These are phyloP conservation scores for Syngnathus rostellatus DNA, from an alignment of 2,797 vertebrate genomes.

Conservation along the genomic window DNA sequence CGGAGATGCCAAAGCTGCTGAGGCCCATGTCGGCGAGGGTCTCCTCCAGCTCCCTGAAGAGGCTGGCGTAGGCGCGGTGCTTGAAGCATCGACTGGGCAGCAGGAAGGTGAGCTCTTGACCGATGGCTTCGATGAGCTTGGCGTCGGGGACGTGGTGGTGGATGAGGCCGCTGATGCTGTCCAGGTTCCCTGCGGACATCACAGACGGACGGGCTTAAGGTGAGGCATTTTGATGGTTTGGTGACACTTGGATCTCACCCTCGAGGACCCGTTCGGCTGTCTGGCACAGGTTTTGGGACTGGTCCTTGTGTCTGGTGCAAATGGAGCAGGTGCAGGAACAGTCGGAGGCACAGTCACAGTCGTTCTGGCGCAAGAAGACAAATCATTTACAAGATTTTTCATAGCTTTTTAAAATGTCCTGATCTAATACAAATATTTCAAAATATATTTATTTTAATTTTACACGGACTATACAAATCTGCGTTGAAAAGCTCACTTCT, in stretches of 20 bases:
- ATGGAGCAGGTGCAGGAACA: conserved; percentile 79
- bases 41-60: conserved; percentile 94
- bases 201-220: background rate
- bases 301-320: conserved; percentile 69
- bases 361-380: conserved; percentile 54
- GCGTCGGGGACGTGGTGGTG: conserved; percentile 90
- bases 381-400: background rate
- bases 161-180: conserved; percentile 79
- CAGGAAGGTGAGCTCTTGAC: conserved; percentile 88
- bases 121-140: conserved; percentile 85
- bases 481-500: conserved; percentile 51
- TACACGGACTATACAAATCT: too few relatives aligned
- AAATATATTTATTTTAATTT: too few relatives aligned
- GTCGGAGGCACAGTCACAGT: conserved; percentile 80
- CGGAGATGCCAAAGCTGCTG: conserved; percentile 95
- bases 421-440: too few relatives aligned
- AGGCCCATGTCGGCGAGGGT: conserved; percentile 84
- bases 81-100: conserved; percentile 92
- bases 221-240: background rate
- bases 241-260: conserved; percentile 62
- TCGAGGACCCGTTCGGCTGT: conserved; percentile 72
- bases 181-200: conserved; percentile 72
- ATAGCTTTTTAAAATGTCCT: too few relatives aligned
- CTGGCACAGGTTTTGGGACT: conserved; percentile 47
- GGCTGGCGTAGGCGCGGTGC: conserved; percentile 87